phyloP scores from a whole-genome alignment of 2,113 vertebrate genomes.

The Psilopsiagon aurifrons region DNA sequence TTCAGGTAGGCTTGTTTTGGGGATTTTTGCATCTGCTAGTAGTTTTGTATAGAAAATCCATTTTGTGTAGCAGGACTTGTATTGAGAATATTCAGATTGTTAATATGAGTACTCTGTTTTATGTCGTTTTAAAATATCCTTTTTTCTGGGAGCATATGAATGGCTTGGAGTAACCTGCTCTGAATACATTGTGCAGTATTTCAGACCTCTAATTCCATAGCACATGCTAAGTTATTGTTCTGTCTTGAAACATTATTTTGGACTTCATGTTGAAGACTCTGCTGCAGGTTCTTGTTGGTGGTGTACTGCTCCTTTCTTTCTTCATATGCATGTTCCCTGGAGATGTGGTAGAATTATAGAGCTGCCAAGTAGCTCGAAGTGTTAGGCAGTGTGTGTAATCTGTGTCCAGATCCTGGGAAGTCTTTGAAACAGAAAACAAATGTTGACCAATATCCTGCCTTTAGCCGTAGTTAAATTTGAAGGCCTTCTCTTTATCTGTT shows the following conservation, averaged over 20 bases:
- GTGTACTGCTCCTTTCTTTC: neutral
- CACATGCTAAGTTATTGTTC: neutral
- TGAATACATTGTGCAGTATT: neutral
- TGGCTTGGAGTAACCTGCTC: neutral
- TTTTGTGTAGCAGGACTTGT: neutral
- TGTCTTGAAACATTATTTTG: neutral
- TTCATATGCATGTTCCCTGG: fast-evolving
- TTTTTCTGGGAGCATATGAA: neutral
- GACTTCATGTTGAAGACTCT: neutral
- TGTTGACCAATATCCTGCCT: neutral
- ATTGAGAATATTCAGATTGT: neutral
- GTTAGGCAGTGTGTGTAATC: neutral
- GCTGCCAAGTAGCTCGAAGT: neutral
- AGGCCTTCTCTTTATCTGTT: neutral
- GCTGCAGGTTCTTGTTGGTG: neutral
- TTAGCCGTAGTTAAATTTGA: neutral
- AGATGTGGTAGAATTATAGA: neutral
- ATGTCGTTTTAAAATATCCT: neutral
- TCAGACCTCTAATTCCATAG: neutral
- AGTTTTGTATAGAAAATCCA: neutral
- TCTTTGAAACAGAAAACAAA: neutral
- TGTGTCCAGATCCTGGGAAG: neutral
- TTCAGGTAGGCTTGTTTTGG: slow-evolving; percentile 77
- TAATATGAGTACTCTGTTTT: neutral
- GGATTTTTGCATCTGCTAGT: neutral